These are phyloP conservation scores for Popillia japonica DNA, from an alignment of 1,140 invertebrate genomes.

Conservation along the genomic window DNA sequence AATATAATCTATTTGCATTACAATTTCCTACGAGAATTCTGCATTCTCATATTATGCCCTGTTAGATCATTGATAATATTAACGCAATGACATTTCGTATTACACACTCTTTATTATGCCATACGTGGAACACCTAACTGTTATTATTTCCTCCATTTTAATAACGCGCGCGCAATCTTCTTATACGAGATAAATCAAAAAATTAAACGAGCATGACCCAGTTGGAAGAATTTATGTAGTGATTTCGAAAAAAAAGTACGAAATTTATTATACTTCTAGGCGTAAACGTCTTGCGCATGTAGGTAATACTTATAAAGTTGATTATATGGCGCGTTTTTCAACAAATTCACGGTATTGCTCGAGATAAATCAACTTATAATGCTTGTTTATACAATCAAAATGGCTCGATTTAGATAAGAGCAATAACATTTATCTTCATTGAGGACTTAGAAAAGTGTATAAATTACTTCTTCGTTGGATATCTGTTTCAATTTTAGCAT, in stretches of 20 bases:
- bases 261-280: not conserved
- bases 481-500: constrained; percentile 14
- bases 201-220: constrained; percentile 5
- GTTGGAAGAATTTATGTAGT: not conserved
- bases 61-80: constrained; percentile 7
- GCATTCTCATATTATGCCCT: not conserved
- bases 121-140: not conserved
- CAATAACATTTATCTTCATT: not conserved
- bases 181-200: not conserved
- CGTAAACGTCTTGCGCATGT: not conserved
- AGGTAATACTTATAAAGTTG: not conserved
- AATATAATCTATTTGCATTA: constrained; percentile 7
- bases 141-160: not conserved
- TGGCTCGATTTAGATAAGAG: not conserved
- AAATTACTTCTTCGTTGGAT: not conserved
- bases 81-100: not conserved
- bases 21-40: not conserved
- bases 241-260: not conserved
- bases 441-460: not conserved
- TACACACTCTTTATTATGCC: not conserved
- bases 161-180: not conserved
- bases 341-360: not conserved
- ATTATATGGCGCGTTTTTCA: not conserved
- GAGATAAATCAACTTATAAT: not conserved
- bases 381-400: constrained; percentile 12